phyloP scores from a whole-genome alignment of 1,140 invertebrate species.

The Temnothorax longispinosus region DNA sequence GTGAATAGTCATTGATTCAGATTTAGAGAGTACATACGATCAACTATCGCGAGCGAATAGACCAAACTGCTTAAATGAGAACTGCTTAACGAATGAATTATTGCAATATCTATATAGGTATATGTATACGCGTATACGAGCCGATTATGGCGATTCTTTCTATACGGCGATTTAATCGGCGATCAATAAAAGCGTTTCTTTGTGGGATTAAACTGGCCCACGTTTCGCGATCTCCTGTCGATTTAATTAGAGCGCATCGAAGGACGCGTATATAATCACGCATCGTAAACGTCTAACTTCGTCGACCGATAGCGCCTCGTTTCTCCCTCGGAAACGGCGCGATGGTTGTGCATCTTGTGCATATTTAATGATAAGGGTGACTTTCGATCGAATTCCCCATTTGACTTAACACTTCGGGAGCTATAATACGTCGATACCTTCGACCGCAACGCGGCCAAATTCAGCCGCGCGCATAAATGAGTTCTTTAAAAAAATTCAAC shows the following conservation, averaged over 20 bases:
- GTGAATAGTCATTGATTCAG: not conserved
- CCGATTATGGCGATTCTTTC: not conserved
- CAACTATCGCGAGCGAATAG: not conserved
- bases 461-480: too few species aligned
- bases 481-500: too few species aligned
- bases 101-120: not conserved
- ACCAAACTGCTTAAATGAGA: too few species aligned
- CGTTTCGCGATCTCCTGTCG: not conserved
- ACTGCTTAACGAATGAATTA: constrained; percentile 4
- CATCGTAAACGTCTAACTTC: not conserved
- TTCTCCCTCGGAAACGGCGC: not conserved
- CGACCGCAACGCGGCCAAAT: too few species aligned
- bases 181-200: not conserved
- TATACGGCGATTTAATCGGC: too few species aligned
- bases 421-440: not conserved
- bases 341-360: not conserved
- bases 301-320: not conserved
- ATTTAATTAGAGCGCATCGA: not conserved
- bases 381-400: not conserved
- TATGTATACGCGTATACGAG: not conserved
- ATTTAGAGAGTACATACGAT: not conserved
- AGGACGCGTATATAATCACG: not conserved
- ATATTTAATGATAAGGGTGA: not conserved
- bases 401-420: not conserved
- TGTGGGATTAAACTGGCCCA: too few species aligned